These are phyloP conservation scores for Ceratitis capitata DNA, from an alignment of 1,140 invertebrate genomes.

Conservation along the genomic window DNA sequence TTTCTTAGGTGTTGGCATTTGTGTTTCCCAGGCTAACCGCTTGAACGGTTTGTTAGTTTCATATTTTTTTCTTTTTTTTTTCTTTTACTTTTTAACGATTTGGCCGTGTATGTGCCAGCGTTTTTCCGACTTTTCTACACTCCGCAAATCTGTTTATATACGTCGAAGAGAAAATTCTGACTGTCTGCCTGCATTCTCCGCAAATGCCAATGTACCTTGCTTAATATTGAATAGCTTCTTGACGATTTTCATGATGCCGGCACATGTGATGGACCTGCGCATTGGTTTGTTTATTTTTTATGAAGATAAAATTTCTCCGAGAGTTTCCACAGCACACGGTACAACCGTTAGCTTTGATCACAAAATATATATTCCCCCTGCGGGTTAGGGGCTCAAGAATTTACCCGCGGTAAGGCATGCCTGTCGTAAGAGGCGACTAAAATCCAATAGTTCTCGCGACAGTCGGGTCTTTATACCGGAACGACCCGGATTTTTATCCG, in stretches of 20 bases:
- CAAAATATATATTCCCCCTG: too few species aligned
- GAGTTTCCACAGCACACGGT: neutral
- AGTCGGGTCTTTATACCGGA: too few species aligned
- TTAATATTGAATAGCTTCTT: neutral
- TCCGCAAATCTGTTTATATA: conserved; percentile 6
- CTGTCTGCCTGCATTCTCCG: conserved; percentile 6
- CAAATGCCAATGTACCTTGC: neutral
- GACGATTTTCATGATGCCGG: neutral
- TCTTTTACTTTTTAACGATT: too few species aligned
- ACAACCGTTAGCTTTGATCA: neutral
- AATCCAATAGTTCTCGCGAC: too few species aligned
- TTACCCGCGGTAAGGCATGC: too few species aligned
- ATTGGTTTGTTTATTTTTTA: neutral
- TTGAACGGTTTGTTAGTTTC: neutral
- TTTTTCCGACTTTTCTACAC: neutral
- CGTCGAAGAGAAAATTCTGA: conserved; percentile 16
- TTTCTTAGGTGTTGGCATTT: neutral
- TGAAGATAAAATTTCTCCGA: neutral
- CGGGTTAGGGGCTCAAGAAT: too few species aligned
- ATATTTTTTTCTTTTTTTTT: too few species aligned
- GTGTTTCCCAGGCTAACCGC: neutral
- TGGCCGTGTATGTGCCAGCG: neutral
- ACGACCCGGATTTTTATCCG: too few species aligned
- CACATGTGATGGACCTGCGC: neutral
- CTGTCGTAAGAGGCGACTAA: too few species aligned